A percentile compares a stretch with the other conserved stretches of the same genome.
Conservation (phyloP, 2,888 invertebrate species). For the Cecidostiba fungosa region DNA sequence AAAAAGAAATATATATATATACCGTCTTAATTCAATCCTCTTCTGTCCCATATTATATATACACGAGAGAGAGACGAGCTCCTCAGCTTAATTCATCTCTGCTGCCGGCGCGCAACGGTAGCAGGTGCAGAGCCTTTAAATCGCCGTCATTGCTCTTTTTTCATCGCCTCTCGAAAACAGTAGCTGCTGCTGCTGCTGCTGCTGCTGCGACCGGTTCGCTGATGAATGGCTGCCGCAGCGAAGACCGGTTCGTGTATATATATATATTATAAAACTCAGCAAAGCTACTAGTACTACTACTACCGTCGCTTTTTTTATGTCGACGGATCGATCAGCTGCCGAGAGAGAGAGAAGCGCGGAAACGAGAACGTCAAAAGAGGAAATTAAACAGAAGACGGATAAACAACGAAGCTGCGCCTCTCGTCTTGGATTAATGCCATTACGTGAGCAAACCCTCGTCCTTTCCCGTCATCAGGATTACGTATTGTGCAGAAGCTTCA, state of each 20-base stretch:
- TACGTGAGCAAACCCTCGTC: slow-evolving; percentile 63
- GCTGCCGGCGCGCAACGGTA: not conserved
- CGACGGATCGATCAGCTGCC: slow-evolving; percentile 8
- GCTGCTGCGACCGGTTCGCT: slow-evolving; percentile 14
- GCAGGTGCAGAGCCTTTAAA: slow-evolving; percentile 11
- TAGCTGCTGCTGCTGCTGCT: not conserved
- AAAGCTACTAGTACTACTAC: not conserved
- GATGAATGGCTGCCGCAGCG: not conserved
- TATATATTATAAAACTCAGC: not conserved
- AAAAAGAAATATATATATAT: too few relatives aligned
- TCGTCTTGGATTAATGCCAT: slow-evolving; percentile 73
- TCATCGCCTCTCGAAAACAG: slow-evolving; percentile 30
- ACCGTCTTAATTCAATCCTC: not conserved
- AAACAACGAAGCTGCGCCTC: slow-evolving; percentile 68
- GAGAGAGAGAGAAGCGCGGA: slow-evolving; percentile 66
- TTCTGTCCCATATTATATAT: not conserved
- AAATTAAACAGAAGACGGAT: slow-evolving; percentile 78
- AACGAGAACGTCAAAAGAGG: slow-evolving; percentile 75
- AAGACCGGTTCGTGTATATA: not conserved
- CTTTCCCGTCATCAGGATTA: slow-evolving; percentile 23
- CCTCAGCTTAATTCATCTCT: not conserved
- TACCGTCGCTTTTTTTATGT: not conserved
- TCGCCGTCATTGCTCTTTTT: not conserved
- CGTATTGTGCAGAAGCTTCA: slow-evolving; percentile 21
- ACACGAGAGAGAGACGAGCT: not conserved